phyloP scores from a whole-genome alignment of 1,140 invertebrate genomes.

The Sitodiplosis mosellana region DNA sequence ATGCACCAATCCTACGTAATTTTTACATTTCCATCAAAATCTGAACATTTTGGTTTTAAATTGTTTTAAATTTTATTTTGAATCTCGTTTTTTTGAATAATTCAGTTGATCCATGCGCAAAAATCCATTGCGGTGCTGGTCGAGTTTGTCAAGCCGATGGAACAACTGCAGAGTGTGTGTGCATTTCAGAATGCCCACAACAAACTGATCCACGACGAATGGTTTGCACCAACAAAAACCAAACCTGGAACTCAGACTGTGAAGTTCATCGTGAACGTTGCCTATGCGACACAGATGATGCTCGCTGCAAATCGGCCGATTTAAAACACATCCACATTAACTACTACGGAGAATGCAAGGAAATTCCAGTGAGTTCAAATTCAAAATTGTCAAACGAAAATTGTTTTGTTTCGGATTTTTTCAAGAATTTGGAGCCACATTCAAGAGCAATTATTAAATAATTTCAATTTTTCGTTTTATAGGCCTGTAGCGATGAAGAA shows the following conservation, averaged over 20 bases:
- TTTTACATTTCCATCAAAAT: background rate
- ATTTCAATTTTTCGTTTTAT: constrained; percentile 4
- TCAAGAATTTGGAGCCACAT: too few species aligned
- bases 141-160: constrained; percentile 63
- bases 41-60: too few species aligned
- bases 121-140: constrained; percentile 77
- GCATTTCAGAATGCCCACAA: constrained; percentile 61
- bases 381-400: too few species aligned
- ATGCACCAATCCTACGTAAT: background rate
- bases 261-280: constrained; percentile 80
- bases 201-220: constrained; percentile 60
- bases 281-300: constrained; percentile 55
- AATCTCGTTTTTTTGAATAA: too few species aligned
- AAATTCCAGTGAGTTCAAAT: constrained; percentile 46
- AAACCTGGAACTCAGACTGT: constrained; percentile 85
- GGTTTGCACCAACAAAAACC: constrained; percentile 85
- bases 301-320: constrained; percentile 50
- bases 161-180: constrained; percentile 64
- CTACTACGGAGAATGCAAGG: constrained; percentile 70
- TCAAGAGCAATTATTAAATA: background rate
- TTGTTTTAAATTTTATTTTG: background rate
- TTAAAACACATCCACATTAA: constrained; percentile 83
- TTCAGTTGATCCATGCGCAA: constrained; percentile 53
- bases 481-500: constrained; percentile 64
- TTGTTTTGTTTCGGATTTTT: too few species aligned